A percentile compares a stretch with the other conserved stretches of the same genome.
These are phyloP conservation scores for Euglossa dilemma DNA, from an alignment of 1,140 invertebrate genomes.

Conservation along the genomic window DNA sequence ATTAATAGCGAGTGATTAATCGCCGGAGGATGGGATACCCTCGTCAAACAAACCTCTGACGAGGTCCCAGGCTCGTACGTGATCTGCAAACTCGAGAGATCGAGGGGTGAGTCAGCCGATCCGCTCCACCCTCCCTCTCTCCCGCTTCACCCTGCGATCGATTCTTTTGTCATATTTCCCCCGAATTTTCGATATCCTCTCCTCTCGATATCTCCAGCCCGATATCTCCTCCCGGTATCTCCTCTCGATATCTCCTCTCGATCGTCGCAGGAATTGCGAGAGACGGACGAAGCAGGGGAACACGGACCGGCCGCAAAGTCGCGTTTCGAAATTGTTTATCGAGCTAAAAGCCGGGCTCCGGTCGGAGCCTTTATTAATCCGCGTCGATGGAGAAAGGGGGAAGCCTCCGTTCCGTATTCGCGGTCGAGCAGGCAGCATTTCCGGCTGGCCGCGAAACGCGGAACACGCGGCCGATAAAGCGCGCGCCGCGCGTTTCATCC, in stretches of 20 bases:
- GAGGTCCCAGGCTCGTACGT: constrained; percentile 64
- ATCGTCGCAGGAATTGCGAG: too few relatives aligned
- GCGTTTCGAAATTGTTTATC: not conserved
- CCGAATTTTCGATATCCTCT: too few relatives aligned
- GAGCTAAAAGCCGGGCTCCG: not conserved
- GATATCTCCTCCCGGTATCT: too few relatives aligned
- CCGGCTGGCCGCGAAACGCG: constrained; percentile 4
- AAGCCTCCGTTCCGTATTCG: not conserved
- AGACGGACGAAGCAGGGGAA: too few relatives aligned
- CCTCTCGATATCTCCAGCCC: too few relatives aligned
- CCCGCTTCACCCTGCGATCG: too few relatives aligned
- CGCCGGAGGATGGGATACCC: constrained; percentile 68
- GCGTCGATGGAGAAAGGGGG: not conserved
- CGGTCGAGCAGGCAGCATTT: constrained; percentile 10
- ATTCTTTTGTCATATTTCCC: too few relatives aligned
- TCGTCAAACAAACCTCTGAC: constrained; percentile 75
- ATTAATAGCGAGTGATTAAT: constrained; percentile 79
- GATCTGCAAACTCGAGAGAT: constrained; percentile 68
- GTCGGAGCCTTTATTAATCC: constrained; percentile 1
- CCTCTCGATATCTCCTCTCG: too few relatives aligned
- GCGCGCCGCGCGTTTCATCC: constrained; percentile 30
- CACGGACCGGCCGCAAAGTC: not conserved
- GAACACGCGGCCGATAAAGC: constrained; percentile 25
- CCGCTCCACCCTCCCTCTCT: not conserved
- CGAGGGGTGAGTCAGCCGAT: not conserved